Conservation (phyloP, 2,888 invertebrate genomes). For the Chrysotoxum bicinctum region DNA sequence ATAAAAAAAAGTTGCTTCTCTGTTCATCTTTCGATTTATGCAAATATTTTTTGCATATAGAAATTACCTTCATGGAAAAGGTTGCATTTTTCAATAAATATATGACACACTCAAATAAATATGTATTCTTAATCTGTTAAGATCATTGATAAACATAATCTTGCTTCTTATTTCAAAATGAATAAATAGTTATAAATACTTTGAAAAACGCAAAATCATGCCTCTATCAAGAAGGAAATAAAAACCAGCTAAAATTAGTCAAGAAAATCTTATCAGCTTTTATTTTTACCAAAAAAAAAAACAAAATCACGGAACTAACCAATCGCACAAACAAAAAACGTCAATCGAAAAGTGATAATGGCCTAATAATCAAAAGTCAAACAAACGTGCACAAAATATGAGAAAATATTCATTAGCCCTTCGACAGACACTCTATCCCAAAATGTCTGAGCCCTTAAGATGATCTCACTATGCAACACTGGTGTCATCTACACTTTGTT, state of each 20-base stretch:
- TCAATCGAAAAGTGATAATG: conserved; percentile 2
- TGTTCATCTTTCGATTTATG: too few relatives aligned
- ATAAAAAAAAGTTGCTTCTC: too few relatives aligned
- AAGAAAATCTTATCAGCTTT: not conserved
- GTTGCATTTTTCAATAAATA: too few relatives aligned
- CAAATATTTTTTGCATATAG: too few relatives aligned
- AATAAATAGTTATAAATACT: not conserved
- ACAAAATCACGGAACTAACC: not conserved
- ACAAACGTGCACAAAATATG: not conserved
- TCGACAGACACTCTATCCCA: not conserved
- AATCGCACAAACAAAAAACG: conserved; percentile 7
- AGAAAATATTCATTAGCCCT: not conserved
- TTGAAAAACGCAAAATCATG: not conserved
- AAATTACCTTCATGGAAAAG: too few relatives aligned
- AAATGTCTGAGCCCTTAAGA: not conserved
- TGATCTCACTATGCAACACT: not conserved
- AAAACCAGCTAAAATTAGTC: not conserved
- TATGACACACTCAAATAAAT: too few relatives aligned
- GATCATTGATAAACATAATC: not conserved
- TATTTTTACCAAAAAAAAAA: not conserved
- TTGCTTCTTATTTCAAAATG: not conserved
- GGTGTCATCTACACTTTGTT: not conserved
- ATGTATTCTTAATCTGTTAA: too few relatives aligned
- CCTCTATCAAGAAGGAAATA: not conserved
- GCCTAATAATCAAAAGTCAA: not conserved